Evolutionary conservation across 2,888 invertebrate species (phyloP), one percentile per base, ranked within the genome.

Genomic region (Ophioninae sp.): DNA sequence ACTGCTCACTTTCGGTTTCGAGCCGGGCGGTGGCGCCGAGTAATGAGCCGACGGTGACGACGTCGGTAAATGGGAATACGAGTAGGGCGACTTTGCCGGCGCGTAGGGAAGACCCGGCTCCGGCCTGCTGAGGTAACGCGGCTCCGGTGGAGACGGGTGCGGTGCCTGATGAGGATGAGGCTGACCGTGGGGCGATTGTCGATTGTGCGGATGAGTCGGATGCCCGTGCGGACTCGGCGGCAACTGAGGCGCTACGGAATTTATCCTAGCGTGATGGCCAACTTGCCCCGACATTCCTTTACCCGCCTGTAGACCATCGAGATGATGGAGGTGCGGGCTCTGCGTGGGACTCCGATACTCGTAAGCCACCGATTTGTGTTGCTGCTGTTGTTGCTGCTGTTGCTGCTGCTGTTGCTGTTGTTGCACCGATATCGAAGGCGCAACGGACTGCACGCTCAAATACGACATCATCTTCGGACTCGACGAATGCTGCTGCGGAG

Each of bases 1-100:
- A 90, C 96, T 96, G 88, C 96, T 96, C 67, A 96, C 96, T 89
- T 92, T 86, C 90, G 94, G 85, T 93, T 93, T 85, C 92, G 94
- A 94, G 86, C 94, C 94, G 87, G 94, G 92, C 89, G 94, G 90
- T 7, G 93, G 91, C 91, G 94, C 88, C 89, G 94, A 90, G 93
- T 95, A 91, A 87, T 95, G 91, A 89, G 94, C 91, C 1, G 90
- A 90, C 59, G 94, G 93, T 92, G 93, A 89, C 90, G 93, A 92
- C 86, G 92, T 93, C 82, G 94, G 92, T 78, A 93, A 91, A 84
- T 94, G 92, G 64, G 93, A 91, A 87, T 93, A 92, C 80, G 93
- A 93, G 85, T 93, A 93, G 13, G 93, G 90, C 41, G 91, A 87
- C 85, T 92, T 93, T 6, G 93, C 90, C 78, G 93, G 92, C 81